These are phyloP conservation scores for Hippocampus abdominalis DNA, from an alignment of 2,113 vertebrate species.

Conservation along the genomic window DNA sequence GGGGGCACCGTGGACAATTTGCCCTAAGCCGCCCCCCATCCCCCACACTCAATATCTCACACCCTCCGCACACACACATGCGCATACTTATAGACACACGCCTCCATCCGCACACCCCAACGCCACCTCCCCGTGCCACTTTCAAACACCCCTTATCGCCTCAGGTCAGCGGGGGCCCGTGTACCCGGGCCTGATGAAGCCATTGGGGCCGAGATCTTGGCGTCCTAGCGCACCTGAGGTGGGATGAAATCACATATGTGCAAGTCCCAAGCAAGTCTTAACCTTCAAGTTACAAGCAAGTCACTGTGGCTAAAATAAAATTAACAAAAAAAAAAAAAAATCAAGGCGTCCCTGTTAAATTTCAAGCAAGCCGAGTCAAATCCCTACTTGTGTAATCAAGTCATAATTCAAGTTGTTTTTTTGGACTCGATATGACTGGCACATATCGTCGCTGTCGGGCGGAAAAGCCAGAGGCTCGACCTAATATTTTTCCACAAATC, in stretches of 20 bases:
- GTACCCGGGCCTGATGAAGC: constrained; percentile 65
- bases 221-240: constrained; percentile 35
- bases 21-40: constrained; percentile 14
- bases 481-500: too few species aligned
- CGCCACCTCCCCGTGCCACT: constrained; percentile 42
- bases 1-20: constrained; percentile 61
- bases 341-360: background rate
- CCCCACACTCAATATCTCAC: background rate
- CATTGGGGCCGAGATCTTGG: constrained; percentile 61
- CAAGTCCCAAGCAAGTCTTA: background rate
- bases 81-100: constrained; percentile 13
- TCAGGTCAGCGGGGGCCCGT: constrained; percentile 48
- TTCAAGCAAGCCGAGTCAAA: background rate
- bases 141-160: constrained; percentile 44
- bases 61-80: constrained; percentile 23
- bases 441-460: too few species aligned
- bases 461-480: too few species aligned
- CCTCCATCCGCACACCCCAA: constrained; percentile 12
- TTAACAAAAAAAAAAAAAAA: background rate
- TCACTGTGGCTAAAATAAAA: background rate
- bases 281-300: background rate
- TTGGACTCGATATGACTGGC: too few species aligned
- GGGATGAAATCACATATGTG: background rate
- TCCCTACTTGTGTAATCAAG: too few species aligned
- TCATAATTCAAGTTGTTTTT: too few species aligned